phyloP scores from a whole-genome alignment of 2,113 vertebrate species.

The Anhinga rufa region DNA sequence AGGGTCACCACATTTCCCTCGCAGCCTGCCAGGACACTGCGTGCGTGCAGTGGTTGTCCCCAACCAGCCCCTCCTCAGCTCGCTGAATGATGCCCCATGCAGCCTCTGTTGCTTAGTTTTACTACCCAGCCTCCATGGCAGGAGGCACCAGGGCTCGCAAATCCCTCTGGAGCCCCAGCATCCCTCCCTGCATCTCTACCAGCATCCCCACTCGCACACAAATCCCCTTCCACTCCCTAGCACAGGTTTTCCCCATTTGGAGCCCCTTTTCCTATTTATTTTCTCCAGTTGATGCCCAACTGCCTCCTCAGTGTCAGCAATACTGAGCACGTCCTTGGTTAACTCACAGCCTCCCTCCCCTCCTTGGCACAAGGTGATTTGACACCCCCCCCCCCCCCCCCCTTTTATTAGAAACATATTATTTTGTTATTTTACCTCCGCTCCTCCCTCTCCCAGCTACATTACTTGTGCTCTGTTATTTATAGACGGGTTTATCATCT shows the following conservation, averaged over 20 bases:
- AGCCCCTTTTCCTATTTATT: neutral
- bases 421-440: neutral
- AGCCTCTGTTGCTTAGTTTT: neutral
- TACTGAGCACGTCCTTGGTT: neutral
- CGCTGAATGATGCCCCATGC: neutral
- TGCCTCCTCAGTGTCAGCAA: neutral
- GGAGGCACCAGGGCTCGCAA: fast-evolving
- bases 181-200: neutral
- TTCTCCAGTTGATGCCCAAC: neutral
- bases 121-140: neutral
- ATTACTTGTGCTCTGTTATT: neutral
- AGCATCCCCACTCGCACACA: neutral
- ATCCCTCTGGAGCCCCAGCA: neutral
- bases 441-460: neutral
- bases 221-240: neutral
- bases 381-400: too few relatives aligned
- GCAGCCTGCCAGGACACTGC: neutral
- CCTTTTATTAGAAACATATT: neutral
- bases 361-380: neutral
- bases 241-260: too few relatives aligned
- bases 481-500: neutral
- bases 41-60: neutral
- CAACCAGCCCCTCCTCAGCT: neutral
- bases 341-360: neutral
- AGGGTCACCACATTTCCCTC: neutral